Evolutionary conservation across 2,888 invertebrate genomes (phyloP).

Genomic region (Noctua fimbriata): DNA sequence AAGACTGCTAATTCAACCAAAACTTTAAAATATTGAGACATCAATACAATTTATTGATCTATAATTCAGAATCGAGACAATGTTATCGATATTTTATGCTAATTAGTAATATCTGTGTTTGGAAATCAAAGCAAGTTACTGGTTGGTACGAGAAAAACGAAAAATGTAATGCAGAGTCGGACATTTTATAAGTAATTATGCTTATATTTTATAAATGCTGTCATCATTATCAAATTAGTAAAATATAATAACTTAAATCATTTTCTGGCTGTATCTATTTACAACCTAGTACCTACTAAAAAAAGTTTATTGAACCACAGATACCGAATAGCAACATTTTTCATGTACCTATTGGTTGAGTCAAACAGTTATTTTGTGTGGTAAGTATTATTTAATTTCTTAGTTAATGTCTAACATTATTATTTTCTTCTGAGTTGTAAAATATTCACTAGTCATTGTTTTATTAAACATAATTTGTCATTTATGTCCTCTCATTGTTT

Average conservation of each 20-base stretch:
- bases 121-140: conserved; percentile 61
- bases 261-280: neutral
- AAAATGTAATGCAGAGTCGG: neutral
- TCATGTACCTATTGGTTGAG: neutral
- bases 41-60: conserved; percentile 76
- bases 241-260: conserved; percentile 15
- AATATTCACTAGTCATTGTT: conserved; percentile 48
- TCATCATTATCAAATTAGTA: conserved; percentile 31
- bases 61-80: conserved; percentile 75
- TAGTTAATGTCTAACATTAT: neutral
- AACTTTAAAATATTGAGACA: conserved; percentile 75
- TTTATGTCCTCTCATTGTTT: conserved; percentile 35
- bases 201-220: conserved; percentile 20
- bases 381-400: neutral
- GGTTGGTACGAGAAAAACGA: conserved; percentile 19
- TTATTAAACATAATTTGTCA: conserved; percentile 38
- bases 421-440: conserved; percentile 18
- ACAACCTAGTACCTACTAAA: neutral
- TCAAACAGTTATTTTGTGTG: neutral
- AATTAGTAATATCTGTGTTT: conserved; percentile 70
- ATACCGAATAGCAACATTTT: neutral
- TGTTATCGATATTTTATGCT: conserved; percentile 76
- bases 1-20: conserved; percentile 63
- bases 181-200: conserved; percentile 6
- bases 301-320: neutral